Evolutionary conservation across 2,888 invertebrate genomes (phyloP).

Genomic region (Hemithea aestivaria): DNA sequence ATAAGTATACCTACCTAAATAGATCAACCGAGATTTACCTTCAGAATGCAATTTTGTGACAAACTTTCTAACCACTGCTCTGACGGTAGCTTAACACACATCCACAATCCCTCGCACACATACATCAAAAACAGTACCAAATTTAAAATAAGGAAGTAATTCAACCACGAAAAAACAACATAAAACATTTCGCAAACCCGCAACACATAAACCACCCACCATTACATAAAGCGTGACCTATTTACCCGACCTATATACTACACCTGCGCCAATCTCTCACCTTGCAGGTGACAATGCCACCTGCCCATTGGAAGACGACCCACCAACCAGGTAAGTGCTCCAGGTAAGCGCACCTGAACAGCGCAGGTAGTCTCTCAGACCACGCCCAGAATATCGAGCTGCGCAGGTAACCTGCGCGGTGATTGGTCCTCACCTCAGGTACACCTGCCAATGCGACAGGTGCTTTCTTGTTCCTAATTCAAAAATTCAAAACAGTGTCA

Average conservation of each 20-base stretch:
- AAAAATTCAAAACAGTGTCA: constrained; percentile 32
- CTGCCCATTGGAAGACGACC: constrained; percentile 9
- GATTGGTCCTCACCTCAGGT: constrained; percentile 67
- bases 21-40: too few relatives aligned
- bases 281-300: constrained; percentile 49
- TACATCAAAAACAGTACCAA: too few relatives aligned
- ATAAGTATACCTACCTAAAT: too few relatives aligned
- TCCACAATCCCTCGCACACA: too few relatives aligned
- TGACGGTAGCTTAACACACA: too few relatives aligned
- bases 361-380: constrained; percentile 7
- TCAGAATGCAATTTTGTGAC: too few relatives aligned
- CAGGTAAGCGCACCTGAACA: constrained; percentile 42
- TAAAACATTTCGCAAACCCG: not conserved
- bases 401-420: constrained; percentile 75
- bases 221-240: constrained; percentile 35
- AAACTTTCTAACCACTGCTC: too few relatives aligned
- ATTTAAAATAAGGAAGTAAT: too few relatives aligned
- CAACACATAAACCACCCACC: constrained; percentile 3
- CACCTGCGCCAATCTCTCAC: constrained; percentile 47
- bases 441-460: constrained; percentile 51
- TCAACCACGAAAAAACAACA: too few relatives aligned
- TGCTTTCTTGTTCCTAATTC: constrained; percentile 30
- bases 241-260: constrained; percentile 27
- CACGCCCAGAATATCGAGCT: constrained; percentile 68
- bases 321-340: constrained; percentile 43